Conservation (phyloP, 2,888 invertebrate genomes). For the Acrobasis suavella region DNA sequence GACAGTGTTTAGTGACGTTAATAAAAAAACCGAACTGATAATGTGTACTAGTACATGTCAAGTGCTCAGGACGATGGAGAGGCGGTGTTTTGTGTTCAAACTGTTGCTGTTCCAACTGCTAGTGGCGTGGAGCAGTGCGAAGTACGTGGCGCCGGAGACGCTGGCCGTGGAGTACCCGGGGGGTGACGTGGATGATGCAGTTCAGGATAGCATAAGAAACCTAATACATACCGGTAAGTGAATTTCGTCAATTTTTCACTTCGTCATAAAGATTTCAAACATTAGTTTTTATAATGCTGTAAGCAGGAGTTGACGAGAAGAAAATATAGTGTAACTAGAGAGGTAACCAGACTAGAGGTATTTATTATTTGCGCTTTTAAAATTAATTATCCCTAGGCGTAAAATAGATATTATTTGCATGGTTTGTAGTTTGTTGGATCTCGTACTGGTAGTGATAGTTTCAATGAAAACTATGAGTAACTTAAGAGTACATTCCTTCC, state of each 20-base stretch:
- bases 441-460: too few species aligned
- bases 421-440: too few species aligned
- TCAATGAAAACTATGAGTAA: too few species aligned
- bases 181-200: conserved; percentile 45
- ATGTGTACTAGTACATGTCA: conserved; percentile 61
- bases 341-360: too few species aligned
- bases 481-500: too few species aligned
- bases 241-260: conserved; percentile 7
- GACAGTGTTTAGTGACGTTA: conserved; percentile 34
- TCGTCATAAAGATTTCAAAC: too few species aligned
- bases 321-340: too few species aligned
- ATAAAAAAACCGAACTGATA: conserved; percentile 43
- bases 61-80: conserved; percentile 69
- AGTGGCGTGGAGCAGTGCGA: conserved; percentile 70
- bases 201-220: conserved; percentile 70
- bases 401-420: too few species aligned
- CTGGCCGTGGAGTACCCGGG: conserved; percentile 42
- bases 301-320: too few species aligned
- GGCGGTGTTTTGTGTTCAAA: conserved; percentile 71
- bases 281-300: too few species aligned
- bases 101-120: conserved; percentile 71
- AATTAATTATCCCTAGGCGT: too few species aligned
- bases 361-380: too few species aligned
- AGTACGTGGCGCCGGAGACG: conserved; percentile 57
- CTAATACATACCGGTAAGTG: conserved; percentile 72